phyloP scores from a whole-genome alignment of 2,113 vertebrate species.

The Carassius auratus region DNA sequence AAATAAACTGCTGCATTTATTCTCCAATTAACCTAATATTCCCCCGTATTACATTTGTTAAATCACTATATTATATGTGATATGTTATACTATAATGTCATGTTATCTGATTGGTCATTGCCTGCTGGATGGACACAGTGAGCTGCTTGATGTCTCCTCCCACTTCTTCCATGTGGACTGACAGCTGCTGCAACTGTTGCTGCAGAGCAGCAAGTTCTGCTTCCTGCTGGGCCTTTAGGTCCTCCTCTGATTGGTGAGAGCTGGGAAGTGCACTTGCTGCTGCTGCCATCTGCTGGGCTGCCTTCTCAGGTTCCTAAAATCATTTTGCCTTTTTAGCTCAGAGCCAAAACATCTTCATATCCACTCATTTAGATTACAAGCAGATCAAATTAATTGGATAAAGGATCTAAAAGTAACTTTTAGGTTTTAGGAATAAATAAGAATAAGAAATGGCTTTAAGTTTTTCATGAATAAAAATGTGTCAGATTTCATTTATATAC shows the following conservation, averaged over 20 bases:
- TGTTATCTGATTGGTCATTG: conserved; percentile 48
- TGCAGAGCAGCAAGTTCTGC: conserved; percentile 75
- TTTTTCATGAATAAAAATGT: neutral
- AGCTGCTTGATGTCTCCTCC: conserved; percentile 76
- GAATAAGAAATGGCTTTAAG: neutral
- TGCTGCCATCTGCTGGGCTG: conserved; percentile 67
- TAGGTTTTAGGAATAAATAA: neutral
- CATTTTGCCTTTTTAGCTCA: neutral
- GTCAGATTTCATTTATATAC: no score
- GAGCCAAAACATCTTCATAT: neutral
- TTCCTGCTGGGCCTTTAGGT: conserved; percentile 74
- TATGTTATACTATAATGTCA: neutral
- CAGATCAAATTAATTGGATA: neutral
- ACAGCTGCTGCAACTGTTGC: conserved; percentile 77
- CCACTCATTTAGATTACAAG: neutral
- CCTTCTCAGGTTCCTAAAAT: conserved; percentile 70
- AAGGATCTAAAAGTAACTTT: neutral
- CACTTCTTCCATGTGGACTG: conserved; percentile 73
- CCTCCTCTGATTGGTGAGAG: conserved; percentile 73
- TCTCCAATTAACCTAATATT: neutral
- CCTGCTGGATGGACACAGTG: conserved; percentile 77
- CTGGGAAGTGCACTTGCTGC: conserved; percentile 62
- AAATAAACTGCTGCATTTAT: neutral
- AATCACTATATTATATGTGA: neutral
- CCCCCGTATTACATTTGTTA: neutral